Evolutionary conservation across 1,140 invertebrate species (phyloP), one percentile per base, ranked within the genome.

Genomic region (Drosophila watanabei): DNA sequence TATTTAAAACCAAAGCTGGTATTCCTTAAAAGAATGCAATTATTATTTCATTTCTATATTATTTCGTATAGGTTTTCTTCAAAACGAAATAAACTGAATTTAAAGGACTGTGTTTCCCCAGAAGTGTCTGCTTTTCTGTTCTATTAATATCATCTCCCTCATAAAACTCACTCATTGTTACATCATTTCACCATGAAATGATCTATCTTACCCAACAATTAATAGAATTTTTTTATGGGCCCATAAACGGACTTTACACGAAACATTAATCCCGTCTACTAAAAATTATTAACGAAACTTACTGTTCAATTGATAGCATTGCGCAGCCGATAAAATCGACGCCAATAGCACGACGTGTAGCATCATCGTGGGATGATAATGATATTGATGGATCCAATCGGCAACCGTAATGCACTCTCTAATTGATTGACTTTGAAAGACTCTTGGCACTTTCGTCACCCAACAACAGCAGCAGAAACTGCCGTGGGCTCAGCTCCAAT

Each of bases 271-370:
- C 45, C 35, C 58, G 16, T 7, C n/a, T 37, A 49, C 6, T 30
- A 49, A 13, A 14, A n/a, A 10, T n/a, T 39, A 24, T 33, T 62
- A 28, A 28, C 10, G 2, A 11, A 30, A 51, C 91, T 92, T 91
- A 92, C 91, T 91, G 76, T 92, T 92, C 70, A 92, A 80, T 76
- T 92, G 75, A 33, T 79, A 92, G 32, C 84, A 63, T 28, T 71
- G 69, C 28, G 59, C 60, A 30, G 43, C 46, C 43, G 81, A 60
- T 51, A 88, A 56, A 54, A 80, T 30, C 18, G 75, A 32, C 58
- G 81, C 65, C n/a, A 89, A 49, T n/a, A 58, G 33, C 28, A 77
- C 46, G 46, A 89, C 48, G 33, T 69, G 57, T 45, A 70, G 62
- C 59, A 57, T 52, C 79, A 86, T 85, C 43, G 28, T 86, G 45